phyloP scores from a whole-genome alignment of 2,113 vertebrate genomes.

The Cyphomyrus plagiostoma region DNA sequence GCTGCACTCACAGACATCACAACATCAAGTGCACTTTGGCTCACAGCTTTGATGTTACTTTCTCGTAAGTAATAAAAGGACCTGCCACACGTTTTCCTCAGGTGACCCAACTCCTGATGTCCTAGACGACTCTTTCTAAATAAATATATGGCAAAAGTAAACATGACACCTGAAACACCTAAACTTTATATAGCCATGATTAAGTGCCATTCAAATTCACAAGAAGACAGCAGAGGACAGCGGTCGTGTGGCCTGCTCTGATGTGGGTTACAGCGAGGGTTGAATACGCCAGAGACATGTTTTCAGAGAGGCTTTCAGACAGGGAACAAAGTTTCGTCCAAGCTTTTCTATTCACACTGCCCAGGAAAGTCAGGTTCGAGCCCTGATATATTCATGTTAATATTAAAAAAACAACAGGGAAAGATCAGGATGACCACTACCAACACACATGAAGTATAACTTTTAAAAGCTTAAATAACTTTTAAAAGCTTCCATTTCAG shows the following conservation, averaged over 20 bases:
- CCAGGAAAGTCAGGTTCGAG: constrained; percentile 30
- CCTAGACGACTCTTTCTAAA: neutral
- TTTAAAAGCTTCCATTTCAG: constrained; percentile 61
- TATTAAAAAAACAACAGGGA: constrained; percentile 30
- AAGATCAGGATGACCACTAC: constrained; percentile 27
- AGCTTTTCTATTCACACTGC: neutral
- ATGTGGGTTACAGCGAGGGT: neutral
- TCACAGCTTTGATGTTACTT: neutral
- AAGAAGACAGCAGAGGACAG: neutral
- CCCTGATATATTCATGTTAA: constrained; percentile 39
- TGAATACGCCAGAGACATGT: neutral
- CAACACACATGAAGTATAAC: constrained; percentile 36
- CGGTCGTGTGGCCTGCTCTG: neutral
- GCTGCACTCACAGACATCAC: neutral
- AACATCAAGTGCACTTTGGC: neutral
- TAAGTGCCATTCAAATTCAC: neutral
- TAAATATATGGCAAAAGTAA: neutral
- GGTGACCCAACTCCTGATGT: neutral
- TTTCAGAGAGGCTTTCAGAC: constrained; percentile 36
- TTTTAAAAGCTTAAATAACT: constrained; percentile 65
- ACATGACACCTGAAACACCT: neutral
- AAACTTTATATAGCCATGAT: neutral
- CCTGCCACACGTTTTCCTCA: neutral
- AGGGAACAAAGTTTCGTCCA: constrained; percentile 36
- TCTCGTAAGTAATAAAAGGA: neutral